These are phyloP conservation scores for Lacanobia oleracea DNA, from an alignment of 2,888 invertebrate species.

Conservation along the genomic window DNA sequence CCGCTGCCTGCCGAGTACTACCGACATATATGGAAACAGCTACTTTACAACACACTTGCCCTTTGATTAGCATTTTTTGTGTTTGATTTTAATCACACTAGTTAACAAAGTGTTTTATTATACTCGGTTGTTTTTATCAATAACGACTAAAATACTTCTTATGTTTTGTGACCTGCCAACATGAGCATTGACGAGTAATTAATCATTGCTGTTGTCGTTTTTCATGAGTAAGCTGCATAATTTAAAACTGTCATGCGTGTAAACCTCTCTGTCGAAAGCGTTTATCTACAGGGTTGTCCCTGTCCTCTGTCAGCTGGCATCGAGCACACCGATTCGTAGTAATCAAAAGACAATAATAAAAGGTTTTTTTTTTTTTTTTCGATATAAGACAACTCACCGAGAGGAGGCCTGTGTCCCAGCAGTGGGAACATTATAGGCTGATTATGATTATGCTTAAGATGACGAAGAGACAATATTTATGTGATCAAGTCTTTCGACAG, in stretches of 20 bases:
- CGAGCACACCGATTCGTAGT: neutral
- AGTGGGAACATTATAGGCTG: too few species aligned
- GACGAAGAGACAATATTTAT: too few species aligned
- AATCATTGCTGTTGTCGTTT: conserved; percentile 34
- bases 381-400: too few species aligned
- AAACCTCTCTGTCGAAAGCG: conserved; percentile 28
- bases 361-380: too few species aligned
- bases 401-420: too few species aligned
- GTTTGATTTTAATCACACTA: conserved; percentile 80
- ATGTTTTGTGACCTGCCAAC: conserved; percentile 27
- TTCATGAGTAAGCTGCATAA: conserved; percentile 31
- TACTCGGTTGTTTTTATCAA: conserved; percentile 43
- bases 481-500: too few species aligned
- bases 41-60: conserved; percentile 79
- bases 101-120: conserved; percentile 73
- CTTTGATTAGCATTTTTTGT: conserved; percentile 82
- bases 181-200: conserved; percentile 59
- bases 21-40: conserved; percentile 82
- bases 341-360: neutral
- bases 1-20: conserved; percentile 60
- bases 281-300: conserved; percentile 8
- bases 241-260: conserved; percentile 36
- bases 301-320: neutral
- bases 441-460: too few species aligned
- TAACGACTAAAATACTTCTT: conserved; percentile 31